Percentiles rank a stretch among this genome's conserved stretches.
Conservation (phyloP, 1,140 invertebrate genomes). For the Aphelinus certus region DNA sequence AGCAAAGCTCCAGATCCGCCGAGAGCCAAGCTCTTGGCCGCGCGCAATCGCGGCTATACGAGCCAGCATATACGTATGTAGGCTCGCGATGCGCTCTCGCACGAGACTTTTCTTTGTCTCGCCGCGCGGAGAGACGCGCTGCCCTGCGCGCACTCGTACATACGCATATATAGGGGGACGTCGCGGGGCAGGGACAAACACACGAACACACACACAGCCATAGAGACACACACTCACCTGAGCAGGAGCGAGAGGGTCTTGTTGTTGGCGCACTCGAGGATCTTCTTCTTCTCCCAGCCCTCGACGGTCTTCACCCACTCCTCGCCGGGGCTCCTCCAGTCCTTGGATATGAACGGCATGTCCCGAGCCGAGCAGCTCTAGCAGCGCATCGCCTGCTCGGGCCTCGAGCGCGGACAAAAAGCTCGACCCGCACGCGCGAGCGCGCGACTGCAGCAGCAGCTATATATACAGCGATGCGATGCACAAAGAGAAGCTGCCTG, state of each 20-base stretch:
- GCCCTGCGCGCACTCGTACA: too few species aligned
- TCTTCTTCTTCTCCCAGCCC: conserved; percentile 96
- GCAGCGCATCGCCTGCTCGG: too few species aligned
- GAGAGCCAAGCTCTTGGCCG: too few species aligned
- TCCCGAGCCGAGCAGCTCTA: not conserved
- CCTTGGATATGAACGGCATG: conserved; percentile 96
- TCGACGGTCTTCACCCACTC: conserved; percentile 97
- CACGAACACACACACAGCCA: not conserved
- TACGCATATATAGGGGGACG: not conserved
- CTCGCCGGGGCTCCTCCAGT: conserved; percentile 95
- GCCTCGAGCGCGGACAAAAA: too few species aligned
- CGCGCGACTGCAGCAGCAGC: too few species aligned
- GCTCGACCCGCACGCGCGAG: too few species aligned
- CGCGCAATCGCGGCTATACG: too few species aligned
- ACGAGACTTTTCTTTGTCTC: not conserved
- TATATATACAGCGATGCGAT: too few species aligned
- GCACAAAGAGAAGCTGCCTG: not conserved
- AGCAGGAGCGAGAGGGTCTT: conserved; percentile 63
- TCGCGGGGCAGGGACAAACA: not conserved
- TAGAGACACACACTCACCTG: conserved; percentile 51
- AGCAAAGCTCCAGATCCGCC: too few species aligned
- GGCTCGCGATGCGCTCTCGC: not conserved
- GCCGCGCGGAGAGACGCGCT: too few species aligned
- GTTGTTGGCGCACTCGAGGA: conserved; percentile 79
- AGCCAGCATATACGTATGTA: not conserved